These are phyloP conservation scores for Acanthornis magna DNA, from an alignment of 2,797 vertebrate species.

Conservation along the genomic window DNA sequence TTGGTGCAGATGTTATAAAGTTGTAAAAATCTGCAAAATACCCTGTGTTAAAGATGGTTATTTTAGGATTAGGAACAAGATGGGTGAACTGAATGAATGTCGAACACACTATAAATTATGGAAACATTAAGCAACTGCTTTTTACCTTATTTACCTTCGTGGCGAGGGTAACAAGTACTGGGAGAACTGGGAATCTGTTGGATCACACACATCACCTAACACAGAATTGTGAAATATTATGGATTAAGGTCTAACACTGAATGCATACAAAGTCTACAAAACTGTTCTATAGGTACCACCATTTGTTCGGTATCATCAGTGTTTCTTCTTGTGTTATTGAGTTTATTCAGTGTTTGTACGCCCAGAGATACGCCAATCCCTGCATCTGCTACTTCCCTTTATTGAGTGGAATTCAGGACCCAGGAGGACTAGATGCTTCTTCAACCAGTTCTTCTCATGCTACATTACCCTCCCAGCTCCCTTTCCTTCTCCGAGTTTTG, in stretches of 20 bases:
- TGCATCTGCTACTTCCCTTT: background rate
- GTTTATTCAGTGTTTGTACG: background rate
- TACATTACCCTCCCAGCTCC: background rate
- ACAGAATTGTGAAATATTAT: background rate
- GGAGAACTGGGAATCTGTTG: background rate
- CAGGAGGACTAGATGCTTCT: background rate
- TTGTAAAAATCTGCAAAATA: constrained; percentile 33
- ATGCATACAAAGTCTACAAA: background rate
- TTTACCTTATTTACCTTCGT: background rate
- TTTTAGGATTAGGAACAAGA: constrained; percentile 32
- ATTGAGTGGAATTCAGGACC: background rate
- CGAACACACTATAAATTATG: background rate
- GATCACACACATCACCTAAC: background rate
- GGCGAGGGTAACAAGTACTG: background rate
- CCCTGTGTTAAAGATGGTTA: constrained; percentile 8
- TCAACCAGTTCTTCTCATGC: background rate
- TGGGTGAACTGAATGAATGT: background rate
- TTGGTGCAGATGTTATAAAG: constrained; percentile 55
- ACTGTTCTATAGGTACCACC: background rate
- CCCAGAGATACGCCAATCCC: background rate
- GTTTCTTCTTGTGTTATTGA: background rate
- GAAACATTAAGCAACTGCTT: background rate
- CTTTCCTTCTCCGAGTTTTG: background rate
- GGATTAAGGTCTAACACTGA: background rate
- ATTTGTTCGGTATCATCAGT: background rate